Conservation (phyloP, 2,888 invertebrate species). For the Oligia latruncula region DNA sequence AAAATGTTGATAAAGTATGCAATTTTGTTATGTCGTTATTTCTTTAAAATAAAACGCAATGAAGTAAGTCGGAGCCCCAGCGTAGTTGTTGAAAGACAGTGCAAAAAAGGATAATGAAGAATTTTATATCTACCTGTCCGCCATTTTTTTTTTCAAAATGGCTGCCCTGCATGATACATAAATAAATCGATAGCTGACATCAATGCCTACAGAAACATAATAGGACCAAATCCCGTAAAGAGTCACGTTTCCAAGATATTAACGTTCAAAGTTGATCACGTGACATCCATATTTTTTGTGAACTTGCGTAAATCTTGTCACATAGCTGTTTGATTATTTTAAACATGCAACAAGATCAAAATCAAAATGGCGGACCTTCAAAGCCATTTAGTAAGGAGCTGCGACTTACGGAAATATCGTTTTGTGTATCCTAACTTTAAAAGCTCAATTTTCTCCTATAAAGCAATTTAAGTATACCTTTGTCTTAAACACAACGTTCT, state of each 20-base stretch:
- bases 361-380: neutral
- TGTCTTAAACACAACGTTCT: conserved; percentile 61
- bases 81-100: neutral
- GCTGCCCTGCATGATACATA: neutral
- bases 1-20: conserved; percentile 29
- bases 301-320: neutral
- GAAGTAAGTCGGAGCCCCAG: neutral
- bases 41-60: conserved; percentile 7
- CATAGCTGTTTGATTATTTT: neutral
- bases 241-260: neutral
- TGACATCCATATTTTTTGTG: neutral
- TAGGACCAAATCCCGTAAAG: too few relatives aligned
- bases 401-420: neutral
- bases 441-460: conserved; percentile 63
- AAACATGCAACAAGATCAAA: neutral
- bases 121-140: neutral
- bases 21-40: conserved; percentile 9
- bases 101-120: neutral
- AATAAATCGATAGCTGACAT: neutral
- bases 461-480: conserved; percentile 74
- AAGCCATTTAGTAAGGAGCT: neutral
- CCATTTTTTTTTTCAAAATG: neutral
- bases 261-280: neutral
- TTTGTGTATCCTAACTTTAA: conserved; percentile 28
- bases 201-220: too few relatives aligned